Evolutionary conservation across 2,113 vertebrate genomes (phyloP).

Genomic region (Epinephelus lanceolatus): DNA sequence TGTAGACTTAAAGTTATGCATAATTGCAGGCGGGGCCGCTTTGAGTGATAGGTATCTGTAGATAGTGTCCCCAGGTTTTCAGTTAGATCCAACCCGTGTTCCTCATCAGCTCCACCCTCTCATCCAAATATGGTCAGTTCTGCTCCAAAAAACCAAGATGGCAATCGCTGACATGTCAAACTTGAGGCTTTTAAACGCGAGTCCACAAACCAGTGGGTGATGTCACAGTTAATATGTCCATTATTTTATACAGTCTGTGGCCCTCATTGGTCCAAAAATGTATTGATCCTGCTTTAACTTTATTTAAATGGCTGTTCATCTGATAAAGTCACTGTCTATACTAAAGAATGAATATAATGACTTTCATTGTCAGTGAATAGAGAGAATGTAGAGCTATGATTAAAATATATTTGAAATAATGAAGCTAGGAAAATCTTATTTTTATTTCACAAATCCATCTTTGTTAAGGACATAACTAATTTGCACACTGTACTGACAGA

Average conservation of each 20-base stretch:
- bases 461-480: neutral
- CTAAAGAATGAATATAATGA: neutral
- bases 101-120: too few relatives aligned
- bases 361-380: neutral
- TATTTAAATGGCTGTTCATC: neutral
- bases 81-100: too few relatives aligned
- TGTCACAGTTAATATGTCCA: neutral
- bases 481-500: neutral
- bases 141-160: too few relatives aligned
- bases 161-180: too few relatives aligned
- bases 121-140: too few relatives aligned
- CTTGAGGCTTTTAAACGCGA: too few relatives aligned
- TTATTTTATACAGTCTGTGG: neutral
- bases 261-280: neutral
- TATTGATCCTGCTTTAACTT: neutral
- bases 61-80: too few relatives aligned
- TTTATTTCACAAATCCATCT: neutral
- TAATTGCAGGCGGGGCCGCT: too few relatives aligned
- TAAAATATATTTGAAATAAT: neutral
- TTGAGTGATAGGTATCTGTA: too few relatives aligned
- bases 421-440: neutral
- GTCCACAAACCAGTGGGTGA: too few relatives aligned
- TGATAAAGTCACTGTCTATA: neutral
- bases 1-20: too few relatives aligned
- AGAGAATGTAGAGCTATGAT: neutral